Evolutionary conservation across 2,888 invertebrate species (phyloP), one percentile per base, ranked within the genome.

Genomic region (Idaea biselata): DNA sequence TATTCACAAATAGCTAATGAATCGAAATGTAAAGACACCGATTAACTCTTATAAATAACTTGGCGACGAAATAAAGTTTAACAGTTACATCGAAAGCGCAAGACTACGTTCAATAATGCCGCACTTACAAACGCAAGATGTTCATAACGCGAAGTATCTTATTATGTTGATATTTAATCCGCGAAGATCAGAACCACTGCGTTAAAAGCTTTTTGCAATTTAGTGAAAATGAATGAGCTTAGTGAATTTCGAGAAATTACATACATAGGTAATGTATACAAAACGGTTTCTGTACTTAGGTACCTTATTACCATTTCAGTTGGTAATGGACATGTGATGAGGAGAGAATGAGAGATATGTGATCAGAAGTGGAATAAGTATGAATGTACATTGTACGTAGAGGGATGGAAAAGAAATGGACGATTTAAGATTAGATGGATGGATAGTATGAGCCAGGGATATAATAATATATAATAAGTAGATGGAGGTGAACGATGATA

Each of bases 151-250:
- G 58, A 32, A 61, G 66, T 66, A 58, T 66, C 61, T 63, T 68
- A 67, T 65, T 70, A 67, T 68, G 73, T 72, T 72, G 68, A 63
- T 72, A 74, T 73, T 71, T 68, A 71, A 72, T 69, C 69, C 61
- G 65, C 66, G 65, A 65, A 70, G 65, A 72, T 69, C 68, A 61
- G 65, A 68, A 68, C 67, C 64, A 70, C 63, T 64, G 63, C 67
- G 62, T 73, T 80, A 77, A 79, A 80, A 78, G 78, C 74, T 76
- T 78, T 80, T 73, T 63, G 73, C 69, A 75, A 75, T 79, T 71
- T 58, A 44, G 54, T 56, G 55, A 55, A 67, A 65, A 60, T 63
- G 65, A 66, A 71, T 67, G 66, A 65, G 68, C 75, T 66, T 68
- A 65, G 58, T 63, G 60, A 61, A 57, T 70, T 68, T 69, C 60